Conservation (phyloP, 2,888 invertebrate species). For the Erannis defoliaria region DNA sequence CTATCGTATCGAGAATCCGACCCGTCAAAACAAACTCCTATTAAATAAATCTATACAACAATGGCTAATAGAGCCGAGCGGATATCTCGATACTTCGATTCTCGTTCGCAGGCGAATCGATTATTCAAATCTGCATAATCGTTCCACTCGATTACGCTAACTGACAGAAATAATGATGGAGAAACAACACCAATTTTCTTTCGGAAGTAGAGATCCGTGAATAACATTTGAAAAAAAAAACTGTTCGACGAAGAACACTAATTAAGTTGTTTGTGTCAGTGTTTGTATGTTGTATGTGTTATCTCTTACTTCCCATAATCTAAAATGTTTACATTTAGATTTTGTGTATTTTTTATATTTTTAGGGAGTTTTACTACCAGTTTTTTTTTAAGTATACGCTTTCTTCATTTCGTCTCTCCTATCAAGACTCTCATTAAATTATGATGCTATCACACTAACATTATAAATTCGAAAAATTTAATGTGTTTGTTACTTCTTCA, state of each 20-base stretch:
- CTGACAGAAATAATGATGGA: conserved; percentile 30
- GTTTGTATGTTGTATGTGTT: background rate
- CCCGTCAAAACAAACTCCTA: conserved; percentile 17
- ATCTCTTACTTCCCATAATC: background rate
- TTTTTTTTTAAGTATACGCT: too few species aligned
- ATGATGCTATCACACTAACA: too few species aligned
- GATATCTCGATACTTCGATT: conserved; percentile 41
- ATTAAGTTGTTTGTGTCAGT: too few species aligned
- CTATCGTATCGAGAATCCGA: conserved; percentile 10
- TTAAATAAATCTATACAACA: conserved; percentile 39
- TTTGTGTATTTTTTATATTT: too few species aligned
- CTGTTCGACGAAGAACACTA: too few species aligned
- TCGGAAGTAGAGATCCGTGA: conserved; percentile 18
- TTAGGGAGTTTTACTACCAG: too few species aligned
- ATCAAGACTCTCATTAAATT: too few species aligned
- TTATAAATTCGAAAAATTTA: too few species aligned
- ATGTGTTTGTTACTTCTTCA: too few species aligned
- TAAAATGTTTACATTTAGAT: too few species aligned
- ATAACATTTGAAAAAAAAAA: background rate
- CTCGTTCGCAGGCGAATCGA: conserved; percentile 40
- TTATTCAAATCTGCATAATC: conserved; percentile 43
- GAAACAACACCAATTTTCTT: conserved; percentile 28
- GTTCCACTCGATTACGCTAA: conserved; percentile 37
- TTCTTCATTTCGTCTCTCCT: too few species aligned
- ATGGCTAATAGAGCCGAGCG: conserved; percentile 32